Conservation (phyloP, 2,888 invertebrate species). For the Pristionchus arcanus region DNA sequence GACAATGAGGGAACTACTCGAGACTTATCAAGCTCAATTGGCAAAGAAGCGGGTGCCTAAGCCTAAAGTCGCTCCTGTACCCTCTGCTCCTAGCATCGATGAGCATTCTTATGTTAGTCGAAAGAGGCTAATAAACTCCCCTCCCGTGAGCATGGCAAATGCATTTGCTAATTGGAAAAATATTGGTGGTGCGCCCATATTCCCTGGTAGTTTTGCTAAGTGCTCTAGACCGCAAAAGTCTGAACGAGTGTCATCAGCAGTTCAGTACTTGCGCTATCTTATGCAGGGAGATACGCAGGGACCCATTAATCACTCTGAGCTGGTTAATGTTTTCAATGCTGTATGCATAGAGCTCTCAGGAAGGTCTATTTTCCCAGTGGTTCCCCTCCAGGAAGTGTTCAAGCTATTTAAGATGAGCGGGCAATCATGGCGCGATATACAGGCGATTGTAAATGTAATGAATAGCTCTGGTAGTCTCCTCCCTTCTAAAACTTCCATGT, state of each 20-base stretch:
- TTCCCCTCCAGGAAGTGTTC: background rate
- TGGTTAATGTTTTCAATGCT: background rate
- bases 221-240: background rate
- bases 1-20: background rate
- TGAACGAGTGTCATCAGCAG: background rate
- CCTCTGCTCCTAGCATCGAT: background rate
- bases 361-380: background rate
- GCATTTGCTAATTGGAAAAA: background rate
- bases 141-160: background rate
- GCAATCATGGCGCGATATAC: background rate
- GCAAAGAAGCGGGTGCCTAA: background rate
- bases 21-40: background rate
- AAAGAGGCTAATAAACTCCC: background rate
- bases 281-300: background rate
- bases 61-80: background rate
- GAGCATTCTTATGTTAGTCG: background rate
- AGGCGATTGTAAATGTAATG: background rate
- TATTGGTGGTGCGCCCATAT: background rate
- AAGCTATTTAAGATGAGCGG: background rate
- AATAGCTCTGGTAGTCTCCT: background rate
- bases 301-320: background rate
- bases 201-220: background rate
- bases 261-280: background rate
- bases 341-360: background rate
- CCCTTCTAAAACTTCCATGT: background rate